Evolutionary conservation across 2,888 invertebrate species (phyloP), one percentile per base, ranked within the genome.

Genomic region (Ariolimax columbianus): DNA sequence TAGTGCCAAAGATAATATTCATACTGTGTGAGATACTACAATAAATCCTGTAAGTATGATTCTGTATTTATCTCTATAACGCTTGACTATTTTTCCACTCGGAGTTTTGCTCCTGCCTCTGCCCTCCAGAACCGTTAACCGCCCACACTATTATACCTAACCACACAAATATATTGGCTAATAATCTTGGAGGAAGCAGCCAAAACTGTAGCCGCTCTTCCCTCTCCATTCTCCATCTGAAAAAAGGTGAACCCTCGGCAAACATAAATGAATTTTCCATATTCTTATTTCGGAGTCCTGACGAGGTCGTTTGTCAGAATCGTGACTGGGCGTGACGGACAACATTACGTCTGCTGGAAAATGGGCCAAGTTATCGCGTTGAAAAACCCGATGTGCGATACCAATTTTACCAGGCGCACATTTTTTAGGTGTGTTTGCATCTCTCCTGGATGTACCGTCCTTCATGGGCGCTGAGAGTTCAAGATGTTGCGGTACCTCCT

Each of bases 251-350:
- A 51, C 33, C n/a, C 30, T 70, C 26, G 19, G 14, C 51, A 30
- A 72, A 40, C 80, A 51, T 51, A 47, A 59, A 70, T 82, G 82
- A 73, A 51, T 82, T 73, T 73, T 38, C 55, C 72, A 72, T 70
- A 19, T 47, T 47, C 55, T 72, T 72, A 59, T 73, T 72, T 72
- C 38, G 63, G 72, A 26, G 26, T 0, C 26, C 40, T 82, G 72
- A 36, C 51, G 55, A 70, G 26, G 72, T 70, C 82, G 47, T 82
- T 82, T 70, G 73, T 82, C 82, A 82, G 59, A 59, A 51, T 72
- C 36, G n/a, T 55, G 55, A 51, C n/a, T 26, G 38, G 43, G 68
- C 79, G 30, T 79, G 79, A 79, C 79, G 30, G 79, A 79, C 66
- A 79, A 68, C 79, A 79, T 66, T 68, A 66, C 30, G 79, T 68